phyloP scores from a whole-genome alignment of 1,140 invertebrate species.

The Papilio dardanus region DNA sequence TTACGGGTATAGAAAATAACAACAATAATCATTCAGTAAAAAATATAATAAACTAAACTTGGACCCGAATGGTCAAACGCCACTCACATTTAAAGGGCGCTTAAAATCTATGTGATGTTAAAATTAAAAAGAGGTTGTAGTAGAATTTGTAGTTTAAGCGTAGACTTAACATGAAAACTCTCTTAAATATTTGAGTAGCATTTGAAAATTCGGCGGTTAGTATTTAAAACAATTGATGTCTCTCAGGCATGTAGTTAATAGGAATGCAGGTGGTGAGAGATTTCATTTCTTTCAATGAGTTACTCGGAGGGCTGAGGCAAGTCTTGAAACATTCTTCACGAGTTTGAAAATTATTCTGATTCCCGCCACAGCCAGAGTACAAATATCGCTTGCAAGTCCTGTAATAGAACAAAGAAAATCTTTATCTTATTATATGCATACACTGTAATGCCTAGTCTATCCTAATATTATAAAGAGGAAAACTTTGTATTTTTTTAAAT shows the following conservation, averaged over 20 bases:
- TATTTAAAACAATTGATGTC: constrained; percentile 39
- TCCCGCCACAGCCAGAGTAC: constrained; percentile 89
- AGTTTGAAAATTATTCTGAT: constrained; percentile 88
- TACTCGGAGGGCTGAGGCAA: constrained; percentile 54
- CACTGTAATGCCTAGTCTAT: no score
- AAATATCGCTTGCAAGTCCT: constrained; percentile 82
- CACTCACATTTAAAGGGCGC: no score
- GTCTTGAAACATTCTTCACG: constrained; percentile 82
- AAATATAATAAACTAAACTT: no score
- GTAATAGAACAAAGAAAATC: constrained; percentile 30
- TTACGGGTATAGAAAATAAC: neutral
- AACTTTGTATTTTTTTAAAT: no score
- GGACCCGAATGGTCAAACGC: no score
- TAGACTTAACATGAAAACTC: no score
- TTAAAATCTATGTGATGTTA: no score
- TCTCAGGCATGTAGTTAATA: constrained; percentile 39
- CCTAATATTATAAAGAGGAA: no score
- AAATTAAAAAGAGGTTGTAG: no score
- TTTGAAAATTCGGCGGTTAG: no score
- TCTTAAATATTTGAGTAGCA: no score
- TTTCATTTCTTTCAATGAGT: constrained; percentile 45
- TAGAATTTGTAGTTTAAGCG: no score
- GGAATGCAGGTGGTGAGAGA: constrained; percentile 62
- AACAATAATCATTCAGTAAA: neutral
- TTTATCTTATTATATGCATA: neutral